phyloP scores from a whole-genome alignment of 2,888 invertebrate species.

The Lacanobia wlatinum region DNA sequence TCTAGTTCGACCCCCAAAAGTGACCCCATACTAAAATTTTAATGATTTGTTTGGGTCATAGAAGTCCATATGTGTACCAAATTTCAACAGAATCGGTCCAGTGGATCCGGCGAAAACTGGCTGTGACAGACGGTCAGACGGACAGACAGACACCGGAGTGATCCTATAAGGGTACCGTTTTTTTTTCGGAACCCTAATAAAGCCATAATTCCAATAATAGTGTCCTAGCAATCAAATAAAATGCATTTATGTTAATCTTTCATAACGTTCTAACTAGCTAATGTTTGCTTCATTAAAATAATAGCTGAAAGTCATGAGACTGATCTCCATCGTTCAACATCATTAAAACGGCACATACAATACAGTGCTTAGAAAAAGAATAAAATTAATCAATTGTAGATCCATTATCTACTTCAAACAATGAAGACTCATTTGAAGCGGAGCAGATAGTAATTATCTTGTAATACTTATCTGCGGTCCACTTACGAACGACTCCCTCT shows the following conservation, averaged over 20 bases:
- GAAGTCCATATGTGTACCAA: too few relatives aligned
- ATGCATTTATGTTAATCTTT: not conserved
- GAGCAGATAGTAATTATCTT: conserved; percentile 50
- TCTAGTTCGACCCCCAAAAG: too few relatives aligned
- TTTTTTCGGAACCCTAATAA: too few relatives aligned
- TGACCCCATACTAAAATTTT: too few relatives aligned
- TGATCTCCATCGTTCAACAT: conserved; percentile 20
- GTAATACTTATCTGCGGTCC: conserved; percentile 44
- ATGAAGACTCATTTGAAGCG: conserved; percentile 35
- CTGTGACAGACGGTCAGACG: too few relatives aligned
- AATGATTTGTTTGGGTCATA: too few relatives aligned
- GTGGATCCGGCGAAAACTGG: too few relatives aligned
- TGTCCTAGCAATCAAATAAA: not conserved
- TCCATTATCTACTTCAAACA: conserved; percentile 54
- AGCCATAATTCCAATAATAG: not conserved
- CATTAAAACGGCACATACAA: conserved; percentile 13
- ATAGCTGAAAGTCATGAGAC: conserved; percentile 1
- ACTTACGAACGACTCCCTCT: conserved; percentile 30
- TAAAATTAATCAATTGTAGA: conserved; percentile 47
- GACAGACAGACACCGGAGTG: too few relatives aligned
- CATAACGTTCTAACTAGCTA: not conserved
- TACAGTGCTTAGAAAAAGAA: conserved; percentile 26
- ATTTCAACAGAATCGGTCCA: too few relatives aligned
- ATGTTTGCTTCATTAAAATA: not conserved
- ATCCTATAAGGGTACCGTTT: too few relatives aligned